Conservation (phyloP, 2,888 invertebrate species). For the Drosophila mimetica region DNA sequence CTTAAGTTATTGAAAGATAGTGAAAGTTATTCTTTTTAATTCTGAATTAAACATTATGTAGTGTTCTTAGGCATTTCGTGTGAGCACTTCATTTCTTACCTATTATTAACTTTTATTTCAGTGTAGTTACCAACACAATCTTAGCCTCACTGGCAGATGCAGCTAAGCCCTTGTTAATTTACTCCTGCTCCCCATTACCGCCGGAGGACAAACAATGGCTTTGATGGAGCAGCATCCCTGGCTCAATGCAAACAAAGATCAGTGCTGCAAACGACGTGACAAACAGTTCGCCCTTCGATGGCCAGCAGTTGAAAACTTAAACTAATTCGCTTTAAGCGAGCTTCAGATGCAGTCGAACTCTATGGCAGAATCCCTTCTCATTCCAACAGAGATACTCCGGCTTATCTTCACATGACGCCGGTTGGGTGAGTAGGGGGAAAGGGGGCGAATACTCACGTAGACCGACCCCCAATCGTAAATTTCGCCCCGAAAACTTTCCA, state of each 20-base stretch:
- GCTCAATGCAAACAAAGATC: conserved; percentile 42
- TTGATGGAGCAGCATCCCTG: conserved; percentile 31
- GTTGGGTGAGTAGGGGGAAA: conserved; percentile 6
- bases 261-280: conserved; percentile 55
- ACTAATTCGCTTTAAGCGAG: conserved; percentile 65
- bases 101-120: no score
- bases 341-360: conserved; percentile 13
- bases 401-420: conserved; percentile 78
- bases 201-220: conserved; percentile 22
- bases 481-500: conserved; percentile 70
- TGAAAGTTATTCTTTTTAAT: no score
- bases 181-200: conserved; percentile 27
- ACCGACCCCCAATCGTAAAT: conserved; percentile 64
- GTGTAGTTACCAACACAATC: conserved; percentile 38
- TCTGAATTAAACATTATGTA: no score
- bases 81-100: no score
- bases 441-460: not conserved
- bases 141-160: conserved; percentile 13
- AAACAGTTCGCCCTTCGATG: conserved; percentile 25
- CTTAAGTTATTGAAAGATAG: no score
- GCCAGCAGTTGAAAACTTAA: conserved; percentile 28
- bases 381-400: conserved; percentile 31
- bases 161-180: conserved; percentile 59
- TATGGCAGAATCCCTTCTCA: not conserved
- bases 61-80: no score